These are phyloP conservation scores for Phalangium opilio DNA, from an alignment of 2,888 invertebrate species.

Conservation along the genomic window DNA sequence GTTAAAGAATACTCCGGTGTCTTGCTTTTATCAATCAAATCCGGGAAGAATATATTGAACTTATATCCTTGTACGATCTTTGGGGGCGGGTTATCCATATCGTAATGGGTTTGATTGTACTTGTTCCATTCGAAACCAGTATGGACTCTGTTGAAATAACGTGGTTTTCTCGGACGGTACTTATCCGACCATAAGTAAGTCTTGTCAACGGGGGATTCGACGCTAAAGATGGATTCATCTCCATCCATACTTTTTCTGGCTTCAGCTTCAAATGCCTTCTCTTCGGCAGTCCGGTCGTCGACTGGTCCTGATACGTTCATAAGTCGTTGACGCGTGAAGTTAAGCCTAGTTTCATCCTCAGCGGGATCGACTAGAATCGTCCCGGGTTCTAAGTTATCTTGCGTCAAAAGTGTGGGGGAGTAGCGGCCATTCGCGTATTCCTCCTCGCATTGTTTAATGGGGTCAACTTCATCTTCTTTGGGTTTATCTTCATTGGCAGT, in stretches of 20 bases:
- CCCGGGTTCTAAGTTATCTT: constrained; percentile 51
- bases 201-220: constrained; percentile 57
- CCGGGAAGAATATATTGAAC: constrained; percentile 99
- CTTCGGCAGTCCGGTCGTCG: constrained; percentile 40
- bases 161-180: constrained; percentile 88
- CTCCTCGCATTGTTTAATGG: constrained; percentile 39
- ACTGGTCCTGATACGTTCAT: constrained; percentile 39
- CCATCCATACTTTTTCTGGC: constrained; percentile 67
- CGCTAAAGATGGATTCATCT: constrained; percentile 82
- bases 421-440: constrained; percentile 69
- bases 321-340: constrained; percentile 53
- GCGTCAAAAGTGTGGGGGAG: constrained; percentile 53
- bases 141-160: constrained; percentile 85
- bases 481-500: neutral
- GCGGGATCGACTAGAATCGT: constrained; percentile 57
- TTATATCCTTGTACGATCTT: constrained; percentile 99
- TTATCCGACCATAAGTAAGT: constrained; percentile 94
- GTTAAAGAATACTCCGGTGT: constrained; percentile 90
- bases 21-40: constrained; percentile 79
- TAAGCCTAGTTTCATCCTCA: constrained; percentile 58
- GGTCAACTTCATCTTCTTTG: constrained; percentile 27
- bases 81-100: constrained; percentile 99
- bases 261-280: constrained; percentile 54
- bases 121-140: constrained; percentile 99
- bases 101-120: constrained; percentile 99